phyloP scores from a whole-genome alignment of 2,888 invertebrate species.

The Lasioglossum vierecki region DNA sequence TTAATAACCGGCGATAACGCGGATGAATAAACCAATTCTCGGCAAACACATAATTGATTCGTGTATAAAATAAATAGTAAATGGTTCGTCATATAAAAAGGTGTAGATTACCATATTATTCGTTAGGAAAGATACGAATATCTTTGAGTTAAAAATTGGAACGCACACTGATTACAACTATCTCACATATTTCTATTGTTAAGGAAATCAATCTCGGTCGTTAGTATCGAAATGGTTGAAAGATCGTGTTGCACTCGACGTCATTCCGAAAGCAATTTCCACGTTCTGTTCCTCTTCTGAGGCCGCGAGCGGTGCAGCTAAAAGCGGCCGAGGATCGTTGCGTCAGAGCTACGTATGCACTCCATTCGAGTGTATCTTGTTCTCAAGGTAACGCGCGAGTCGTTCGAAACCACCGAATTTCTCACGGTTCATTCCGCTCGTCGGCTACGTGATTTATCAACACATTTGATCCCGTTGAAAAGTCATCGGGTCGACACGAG shows the following conservation, averaged over 20 bases:
- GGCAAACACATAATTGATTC: not conserved
- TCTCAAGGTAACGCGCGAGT: conserved; percentile 9
- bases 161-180: not conserved
- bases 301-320: not conserved
- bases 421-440: conserved; percentile 6
- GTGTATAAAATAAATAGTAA: not conserved
- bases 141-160: not conserved
- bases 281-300: conserved; percentile 1
- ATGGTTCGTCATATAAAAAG: not conserved
- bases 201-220: not conserved
- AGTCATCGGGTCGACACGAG: not conserved
- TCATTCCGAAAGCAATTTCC: not conserved
- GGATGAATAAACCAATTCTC: not conserved
- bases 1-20: not conserved
- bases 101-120: not conserved
- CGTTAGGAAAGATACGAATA: not conserved
- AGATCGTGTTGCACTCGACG: not conserved
- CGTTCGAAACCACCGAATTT: conserved; percentile 2
- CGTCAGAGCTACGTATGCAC: conserved; percentile 4
- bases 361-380: not conserved
- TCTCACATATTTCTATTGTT: not conserved
- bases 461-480: conserved; percentile 2
- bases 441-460: conserved; percentile 28
- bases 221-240: not conserved
- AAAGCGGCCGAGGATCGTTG: conserved; percentile 10